Base-by-base conservation (phyloP, 1,140 invertebrate genomes). In the Homalodisca vitripennis region DNA sequence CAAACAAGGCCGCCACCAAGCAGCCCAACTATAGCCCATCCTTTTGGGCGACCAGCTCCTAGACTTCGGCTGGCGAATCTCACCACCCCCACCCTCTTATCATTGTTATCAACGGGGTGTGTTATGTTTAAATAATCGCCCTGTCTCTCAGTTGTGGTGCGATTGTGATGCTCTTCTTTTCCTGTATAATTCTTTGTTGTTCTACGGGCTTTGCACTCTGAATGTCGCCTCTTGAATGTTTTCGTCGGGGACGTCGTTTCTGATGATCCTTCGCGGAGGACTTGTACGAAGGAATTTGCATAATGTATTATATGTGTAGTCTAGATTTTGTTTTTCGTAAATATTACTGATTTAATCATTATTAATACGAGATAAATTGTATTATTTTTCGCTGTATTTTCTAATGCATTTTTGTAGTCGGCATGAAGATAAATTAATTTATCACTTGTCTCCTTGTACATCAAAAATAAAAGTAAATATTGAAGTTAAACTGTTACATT, bases 1-100 rank as follows among this genome's bases (percentile, higher is more conserved):
- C 87, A 53, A 78, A 77, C 57, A 89, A 90, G 78, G 81, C 86
- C 70, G 86, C 86, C 71, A 82, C 85, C 26, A 90, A 90, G 76
- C 85, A 86, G 74, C 85, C 86, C 74, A 78, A 78, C 41, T 88
- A 87, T 73, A 72, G 72, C 57, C 71, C 71, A n/a, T 78, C 78
- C 72, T 79, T 32, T 48, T 67, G 66, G 66, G 46, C 66, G 22
- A 60, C 22, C 55, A 30, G 24, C 55, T 60, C 55, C 55, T 60
- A 60, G 24, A 60, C 55, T 13, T 60, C 26, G n/a, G n/a, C n/a
- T n/a, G n/a, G n/a, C n/a, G n/a, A n/a, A n/a, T n/a, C n/a, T n/a
- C n/a, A n/a, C n/a, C n/a, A n/a, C n/a, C n/a, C n/a, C n/a, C n/a
- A n/a, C n/a, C n/a, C n/a, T n/a, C n/a, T n/a, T n/a, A n/a, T n/a